phyloP scores from a whole-genome alignment of 2,888 invertebrate species.

The Scaptomyza caliginosa region DNA sequence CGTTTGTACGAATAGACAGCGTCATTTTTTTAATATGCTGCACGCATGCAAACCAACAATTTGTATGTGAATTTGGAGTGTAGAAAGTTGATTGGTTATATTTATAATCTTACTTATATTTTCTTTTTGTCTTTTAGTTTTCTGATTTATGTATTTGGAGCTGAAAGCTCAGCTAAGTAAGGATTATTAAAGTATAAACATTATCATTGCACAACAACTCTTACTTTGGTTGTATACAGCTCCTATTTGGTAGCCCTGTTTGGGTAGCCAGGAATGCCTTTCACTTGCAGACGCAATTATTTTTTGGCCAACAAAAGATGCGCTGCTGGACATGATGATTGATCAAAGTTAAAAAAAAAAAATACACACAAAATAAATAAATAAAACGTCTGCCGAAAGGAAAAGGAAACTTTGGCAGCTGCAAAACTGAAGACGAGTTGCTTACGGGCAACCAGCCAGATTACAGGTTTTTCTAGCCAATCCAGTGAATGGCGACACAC shows the following conservation, averaged over 20 bases:
- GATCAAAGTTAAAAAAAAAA: constrained; percentile 4
- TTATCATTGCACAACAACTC: neutral
- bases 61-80: constrained; percentile 65
- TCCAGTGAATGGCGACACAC: constrained; percentile 64
- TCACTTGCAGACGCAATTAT: constrained; percentile 61
- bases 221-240: neutral
- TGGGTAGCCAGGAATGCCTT: constrained; percentile 52
- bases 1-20: constrained; percentile 57
- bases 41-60: constrained; percentile 78
- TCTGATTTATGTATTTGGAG: constrained; percentile 27
- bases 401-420: constrained; percentile 52
- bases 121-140: neutral
- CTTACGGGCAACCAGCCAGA: constrained; percentile 1
- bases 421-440: constrained; percentile 43
- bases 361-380: neutral
- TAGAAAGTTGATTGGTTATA: constrained; percentile 76
- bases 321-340: constrained; percentile 35
- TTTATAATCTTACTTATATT: constrained; percentile 27
- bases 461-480: constrained; percentile 60
- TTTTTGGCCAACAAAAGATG: constrained; percentile 55
- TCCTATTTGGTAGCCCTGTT: constrained; percentile 46
- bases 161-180: constrained; percentile 33
- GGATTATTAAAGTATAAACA: neutral
- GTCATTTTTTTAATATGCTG: constrained; percentile 77
- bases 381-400: constrained; percentile 37